These are phyloP conservation scores for Hoplodrina blanda DNA, from an alignment of 2,888 invertebrate genomes.

Conservation along the genomic window DNA sequence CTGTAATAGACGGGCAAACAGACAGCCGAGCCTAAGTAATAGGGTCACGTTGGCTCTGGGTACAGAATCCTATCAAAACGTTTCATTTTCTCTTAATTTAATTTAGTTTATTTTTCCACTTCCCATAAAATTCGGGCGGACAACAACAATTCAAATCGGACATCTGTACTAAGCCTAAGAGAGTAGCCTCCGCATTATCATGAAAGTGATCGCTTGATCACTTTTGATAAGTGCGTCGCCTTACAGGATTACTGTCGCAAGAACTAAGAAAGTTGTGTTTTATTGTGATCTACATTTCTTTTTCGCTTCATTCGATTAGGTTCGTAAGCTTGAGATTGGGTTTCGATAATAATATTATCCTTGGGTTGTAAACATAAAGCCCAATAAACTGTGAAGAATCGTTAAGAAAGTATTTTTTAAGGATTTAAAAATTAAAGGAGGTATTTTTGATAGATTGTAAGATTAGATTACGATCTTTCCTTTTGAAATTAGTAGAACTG, in stretches of 20 bases:
- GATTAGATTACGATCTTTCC: no score
- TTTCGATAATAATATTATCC: slow-evolving; percentile 27
- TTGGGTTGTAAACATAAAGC: background rate
- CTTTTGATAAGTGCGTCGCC: slow-evolving; percentile 56
- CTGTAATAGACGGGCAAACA: no score
- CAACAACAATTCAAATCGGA: slow-evolving; percentile 24
- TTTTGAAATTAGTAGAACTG: no score
- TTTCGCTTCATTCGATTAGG: slow-evolving; percentile 47
- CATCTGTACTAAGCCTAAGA: slow-evolving; percentile 29
- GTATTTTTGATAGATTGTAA: no score
- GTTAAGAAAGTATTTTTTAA: background rate
- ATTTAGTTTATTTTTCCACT: background rate
- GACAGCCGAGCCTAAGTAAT: background rate
- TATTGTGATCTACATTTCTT: slow-evolving; percentile 57
- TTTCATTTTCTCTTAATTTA: background rate
- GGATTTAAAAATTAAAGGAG: no score
- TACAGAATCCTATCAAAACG: no score
- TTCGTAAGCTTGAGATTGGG: slow-evolving; percentile 29
- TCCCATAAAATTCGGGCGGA: slow-evolving; percentile 8
- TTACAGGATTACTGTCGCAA: slow-evolving; percentile 55
- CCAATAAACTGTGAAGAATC: background rate
- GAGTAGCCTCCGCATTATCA: slow-evolving; percentile 36
- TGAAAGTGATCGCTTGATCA: slow-evolving; percentile 54
- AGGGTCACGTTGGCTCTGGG: no score
- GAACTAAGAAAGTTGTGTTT: slow-evolving; percentile 53